A percentile compares a stretch with the other conserved stretches of the same genome.
These are phyloP conservation scores for Himalopsyche anomala DNA, from an alignment of 2,888 invertebrate species.

Conservation along the genomic window DNA sequence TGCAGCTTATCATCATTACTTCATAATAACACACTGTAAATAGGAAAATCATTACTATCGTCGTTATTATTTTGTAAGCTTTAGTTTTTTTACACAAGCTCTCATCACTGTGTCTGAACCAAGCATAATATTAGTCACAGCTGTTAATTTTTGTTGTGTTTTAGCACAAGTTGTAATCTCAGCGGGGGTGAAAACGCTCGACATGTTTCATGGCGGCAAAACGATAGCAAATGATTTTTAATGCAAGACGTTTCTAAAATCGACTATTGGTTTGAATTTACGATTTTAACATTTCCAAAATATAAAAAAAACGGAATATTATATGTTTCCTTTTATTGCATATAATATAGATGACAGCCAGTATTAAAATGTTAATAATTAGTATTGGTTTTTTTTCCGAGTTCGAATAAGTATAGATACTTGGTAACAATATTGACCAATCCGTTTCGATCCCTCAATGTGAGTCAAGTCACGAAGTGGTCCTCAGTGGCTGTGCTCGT, in stretches of 20 bases:
- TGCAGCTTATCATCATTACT: too few species aligned
- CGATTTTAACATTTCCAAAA: too few species aligned
- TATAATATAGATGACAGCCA: not conserved
- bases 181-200: not conserved
- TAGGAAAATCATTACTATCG: too few species aligned
- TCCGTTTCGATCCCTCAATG: slow-evolving; percentile 12
- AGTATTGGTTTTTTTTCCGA: not conserved
- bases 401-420: not conserved
- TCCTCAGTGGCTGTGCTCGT: slow-evolving; percentile 36
- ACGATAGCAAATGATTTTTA: not conserved
- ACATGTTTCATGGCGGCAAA: not conserved
- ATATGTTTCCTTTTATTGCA: not conserved
- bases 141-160: not conserved
- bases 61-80: too few species aligned
- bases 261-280: too few species aligned
- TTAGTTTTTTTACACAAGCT: too few species aligned
- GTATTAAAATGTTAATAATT: not conserved
- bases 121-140: not conserved
- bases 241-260: too few species aligned
- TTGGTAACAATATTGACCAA: slow-evolving; percentile 2
- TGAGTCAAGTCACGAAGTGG: slow-evolving; percentile 37
- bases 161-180: not conserved
- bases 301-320: too few species aligned
- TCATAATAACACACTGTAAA: too few species aligned
- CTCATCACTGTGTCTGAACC: too few species aligned